phyloP scores from a whole-genome alignment of 2,888 invertebrate genomes.

The Dicranocentrus wangi region DNA sequence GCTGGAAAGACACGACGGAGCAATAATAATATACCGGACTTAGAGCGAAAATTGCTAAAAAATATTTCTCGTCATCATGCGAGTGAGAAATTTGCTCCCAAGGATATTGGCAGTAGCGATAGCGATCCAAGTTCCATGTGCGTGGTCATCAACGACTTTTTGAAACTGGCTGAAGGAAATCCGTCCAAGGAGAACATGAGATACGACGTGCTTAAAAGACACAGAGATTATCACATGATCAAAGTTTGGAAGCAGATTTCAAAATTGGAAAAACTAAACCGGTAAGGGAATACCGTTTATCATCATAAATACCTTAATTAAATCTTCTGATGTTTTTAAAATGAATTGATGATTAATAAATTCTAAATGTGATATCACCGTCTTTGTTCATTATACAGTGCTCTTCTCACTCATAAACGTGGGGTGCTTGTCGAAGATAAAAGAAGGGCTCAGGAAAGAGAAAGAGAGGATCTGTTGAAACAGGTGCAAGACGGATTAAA shows the following conservation, averaged over 20 bases:
- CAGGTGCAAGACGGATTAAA: no score
- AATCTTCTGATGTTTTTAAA: no score
- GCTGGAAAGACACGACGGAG: no score
- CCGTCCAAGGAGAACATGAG: constrained; percentile 23
- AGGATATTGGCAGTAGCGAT: constrained; percentile 15
- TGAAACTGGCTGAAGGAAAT: constrained; percentile 17
- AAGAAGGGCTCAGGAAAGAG: no score
- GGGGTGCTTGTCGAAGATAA: no score
- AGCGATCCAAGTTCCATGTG: constrained; percentile 62
- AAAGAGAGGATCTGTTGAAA: no score
- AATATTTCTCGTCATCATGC: background rate
- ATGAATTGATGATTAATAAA: no score
- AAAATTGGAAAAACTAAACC: constrained; percentile 50
- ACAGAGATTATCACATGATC: constrained; percentile 54
- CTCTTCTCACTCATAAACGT: no score
- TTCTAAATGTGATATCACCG: background rate
- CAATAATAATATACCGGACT: constrained; percentile 11
- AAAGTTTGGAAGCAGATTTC: constrained; percentile 53
- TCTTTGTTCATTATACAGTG: no score
- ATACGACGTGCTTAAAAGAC: constrained; percentile 47
- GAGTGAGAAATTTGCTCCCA: background rate
- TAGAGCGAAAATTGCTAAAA: background rate
- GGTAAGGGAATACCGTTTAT: constrained; percentile 44
- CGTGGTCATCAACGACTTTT: constrained; percentile 41
- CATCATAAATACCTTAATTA: no score